A percentile compares a stretch with the other conserved stretches of the same genome.
phyloP scores from a whole-genome alignment of 2,113 vertebrate genomes.

The Otus sunia region DNA sequence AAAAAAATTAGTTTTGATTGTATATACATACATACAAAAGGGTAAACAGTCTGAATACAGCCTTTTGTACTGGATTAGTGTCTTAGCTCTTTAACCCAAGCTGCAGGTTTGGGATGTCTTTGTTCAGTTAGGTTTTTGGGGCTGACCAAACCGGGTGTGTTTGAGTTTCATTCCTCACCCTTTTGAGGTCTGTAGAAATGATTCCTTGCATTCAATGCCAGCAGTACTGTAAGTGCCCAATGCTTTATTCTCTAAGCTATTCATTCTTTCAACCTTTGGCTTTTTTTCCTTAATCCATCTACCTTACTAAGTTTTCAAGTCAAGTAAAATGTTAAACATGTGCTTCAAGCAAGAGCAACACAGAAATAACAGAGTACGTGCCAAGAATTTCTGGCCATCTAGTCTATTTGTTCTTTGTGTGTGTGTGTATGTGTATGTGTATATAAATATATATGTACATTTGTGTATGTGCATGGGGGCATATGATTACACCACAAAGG shows the following conservation, averaged over 20 bases:
- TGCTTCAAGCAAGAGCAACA: slow-evolving; percentile 21
- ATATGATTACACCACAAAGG: background rate
- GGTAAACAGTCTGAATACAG: slow-evolving; percentile 45
- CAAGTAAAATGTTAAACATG: slow-evolving; percentile 52
- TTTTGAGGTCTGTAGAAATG: slow-evolving; percentile 62
- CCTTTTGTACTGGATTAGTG: slow-evolving; percentile 61
- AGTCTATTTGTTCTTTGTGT: background rate
- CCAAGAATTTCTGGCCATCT: slow-evolving; percentile 25
- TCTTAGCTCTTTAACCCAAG: slow-evolving; percentile 61
- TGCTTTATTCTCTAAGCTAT: slow-evolving; percentile 68
- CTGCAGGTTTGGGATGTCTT: slow-evolving; percentile 76
- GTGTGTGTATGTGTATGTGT: background rate
- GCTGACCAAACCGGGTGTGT: slow-evolving; percentile 41
- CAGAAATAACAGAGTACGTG: slow-evolving; percentile 14
- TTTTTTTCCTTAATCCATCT: slow-evolving; percentile 62
- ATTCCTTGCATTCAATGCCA: slow-evolving; percentile 67
- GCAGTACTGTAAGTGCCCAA: slow-evolving; percentile 59
- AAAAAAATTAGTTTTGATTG: slow-evolving; percentile 69
- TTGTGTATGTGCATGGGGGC: background rate
- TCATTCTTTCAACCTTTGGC: slow-evolving; percentile 72
- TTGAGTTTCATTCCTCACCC: slow-evolving; percentile 59
- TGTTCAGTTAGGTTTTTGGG: slow-evolving; percentile 55
- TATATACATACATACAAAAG: slow-evolving; percentile 62
- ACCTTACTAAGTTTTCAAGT: slow-evolving; percentile 63
- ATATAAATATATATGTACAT: background rate